Conservation (phyloP, 2,888 invertebrate genomes). For the Rhamnusium bicolor region DNA sequence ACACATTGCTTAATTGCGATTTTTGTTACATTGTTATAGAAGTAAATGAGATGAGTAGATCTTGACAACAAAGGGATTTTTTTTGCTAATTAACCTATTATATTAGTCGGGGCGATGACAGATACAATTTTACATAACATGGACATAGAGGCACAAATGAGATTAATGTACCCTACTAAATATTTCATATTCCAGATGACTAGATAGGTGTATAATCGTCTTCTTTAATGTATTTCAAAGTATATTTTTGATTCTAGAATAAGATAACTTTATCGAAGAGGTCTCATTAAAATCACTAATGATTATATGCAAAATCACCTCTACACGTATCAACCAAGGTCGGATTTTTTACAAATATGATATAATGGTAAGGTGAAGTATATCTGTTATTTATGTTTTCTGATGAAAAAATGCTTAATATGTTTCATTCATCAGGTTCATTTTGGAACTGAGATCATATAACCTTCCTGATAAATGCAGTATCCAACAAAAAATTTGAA, state of each 20-base stretch:
- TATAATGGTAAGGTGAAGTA: neutral
- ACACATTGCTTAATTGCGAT: slow-evolving; percentile 6
- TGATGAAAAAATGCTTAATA: too few relatives aligned
- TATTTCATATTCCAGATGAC: neutral
- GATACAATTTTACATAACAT: neutral
- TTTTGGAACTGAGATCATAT: too few relatives aligned
- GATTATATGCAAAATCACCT: neutral
- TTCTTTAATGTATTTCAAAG: neutral
- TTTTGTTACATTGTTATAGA: neutral
- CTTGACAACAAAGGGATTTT: neutral
- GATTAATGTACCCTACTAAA: neutral
- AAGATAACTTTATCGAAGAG: too few relatives aligned
- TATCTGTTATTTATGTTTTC: too few relatives aligned
- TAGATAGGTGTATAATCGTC: neutral
- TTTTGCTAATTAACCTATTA: neutral
- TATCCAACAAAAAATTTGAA: too few relatives aligned
- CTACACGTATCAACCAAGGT: neutral
- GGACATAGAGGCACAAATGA: neutral
- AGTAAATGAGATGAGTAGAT: neutral
- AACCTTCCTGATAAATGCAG: too few relatives aligned
- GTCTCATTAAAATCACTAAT: neutral
- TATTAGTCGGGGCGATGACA: neutral
- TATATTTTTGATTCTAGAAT: neutral
- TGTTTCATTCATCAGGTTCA: too few relatives aligned
- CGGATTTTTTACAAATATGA: neutral